Percentiles rank a stretch among this genome's conserved stretches.
These are phyloP conservation scores for Cydia fagiglandana DNA, from an alignment of 1,140 invertebrate species.

Conservation along the genomic window DNA sequence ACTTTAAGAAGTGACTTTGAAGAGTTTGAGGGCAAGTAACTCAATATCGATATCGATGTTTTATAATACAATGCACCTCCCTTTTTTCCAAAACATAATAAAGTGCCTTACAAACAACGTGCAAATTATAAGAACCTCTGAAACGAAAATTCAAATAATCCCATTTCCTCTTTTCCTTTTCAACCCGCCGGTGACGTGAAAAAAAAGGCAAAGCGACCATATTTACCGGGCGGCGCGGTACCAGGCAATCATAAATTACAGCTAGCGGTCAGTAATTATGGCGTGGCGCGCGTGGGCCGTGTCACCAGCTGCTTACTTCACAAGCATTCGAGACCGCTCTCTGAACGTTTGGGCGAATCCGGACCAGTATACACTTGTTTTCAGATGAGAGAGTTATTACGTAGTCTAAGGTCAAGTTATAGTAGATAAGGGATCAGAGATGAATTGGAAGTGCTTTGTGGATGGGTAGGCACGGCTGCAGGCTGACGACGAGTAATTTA, in stretches of 20 bases:
- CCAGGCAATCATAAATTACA: constrained; percentile 55
- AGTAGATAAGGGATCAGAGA: background rate
- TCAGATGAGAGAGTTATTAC: background rate
- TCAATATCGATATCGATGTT: constrained; percentile 17
- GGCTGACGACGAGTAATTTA: constrained; percentile 29
- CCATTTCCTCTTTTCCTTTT: constrained; percentile 27
- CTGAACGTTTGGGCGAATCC: background rate
- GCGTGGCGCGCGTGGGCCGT: constrained; percentile 29
- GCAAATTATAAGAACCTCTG: constrained; percentile 18
- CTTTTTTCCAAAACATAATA: background rate
- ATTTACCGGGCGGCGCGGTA: constrained; percentile 50
- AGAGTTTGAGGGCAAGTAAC: background rate
- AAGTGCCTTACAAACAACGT: background rate
- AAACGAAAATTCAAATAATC: constrained; percentile 13
- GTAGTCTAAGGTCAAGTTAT: background rate
- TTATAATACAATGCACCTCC: background rate
- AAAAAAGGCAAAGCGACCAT: constrained; percentile 51
- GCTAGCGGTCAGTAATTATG: constrained; percentile 32
- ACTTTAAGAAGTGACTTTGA: background rate
- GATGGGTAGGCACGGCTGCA: background rate
- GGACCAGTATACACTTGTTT: background rate
- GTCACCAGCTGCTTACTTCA: constrained; percentile 7
- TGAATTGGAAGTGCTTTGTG: background rate
- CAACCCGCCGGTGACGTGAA: constrained; percentile 33
- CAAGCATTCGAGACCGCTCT: background rate